phyloP scores from a whole-genome alignment of 2,797 vertebrate species.

The Nannoperca australis region DNA sequence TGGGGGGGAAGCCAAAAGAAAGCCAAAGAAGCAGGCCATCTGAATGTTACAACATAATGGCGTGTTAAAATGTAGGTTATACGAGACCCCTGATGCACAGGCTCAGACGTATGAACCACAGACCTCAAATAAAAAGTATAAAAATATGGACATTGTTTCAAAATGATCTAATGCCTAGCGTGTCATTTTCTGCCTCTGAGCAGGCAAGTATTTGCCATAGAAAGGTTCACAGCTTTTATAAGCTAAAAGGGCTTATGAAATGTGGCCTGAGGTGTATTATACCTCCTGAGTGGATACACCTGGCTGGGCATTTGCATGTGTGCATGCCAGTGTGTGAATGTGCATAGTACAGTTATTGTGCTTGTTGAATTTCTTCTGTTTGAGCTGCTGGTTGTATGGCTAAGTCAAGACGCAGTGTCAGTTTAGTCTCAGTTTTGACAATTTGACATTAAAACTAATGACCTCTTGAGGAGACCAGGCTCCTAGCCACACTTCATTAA shows the following conservation, averaged over 20 bases:
- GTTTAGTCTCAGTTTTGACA: slow-evolving; percentile 66
- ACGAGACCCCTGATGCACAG: slow-evolving; percentile 53
- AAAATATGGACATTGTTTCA: slow-evolving; percentile 73
- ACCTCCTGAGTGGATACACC: slow-evolving; percentile 69
- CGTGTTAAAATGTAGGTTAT: slow-evolving; percentile 57
- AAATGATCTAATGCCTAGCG: slow-evolving; percentile 66
- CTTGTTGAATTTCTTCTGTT: slow-evolving; percentile 36
- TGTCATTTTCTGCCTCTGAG: slow-evolving; percentile 56
- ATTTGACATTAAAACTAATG: slow-evolving; percentile 62
- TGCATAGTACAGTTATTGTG: slow-evolving; percentile 19
- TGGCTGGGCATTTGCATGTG: slow-evolving; percentile 53
- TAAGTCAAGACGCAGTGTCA: slow-evolving; percentile 36
- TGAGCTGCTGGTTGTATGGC: slow-evolving; percentile 30
- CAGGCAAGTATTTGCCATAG: slow-evolving; percentile 66
- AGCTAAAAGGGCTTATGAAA: slow-evolving; percentile 66
- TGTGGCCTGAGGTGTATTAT: slow-evolving; percentile 44
- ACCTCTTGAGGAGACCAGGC: slow-evolving; percentile 50
- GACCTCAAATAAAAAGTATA: slow-evolving; percentile 67
- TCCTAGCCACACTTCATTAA: slow-evolving; percentile 57
- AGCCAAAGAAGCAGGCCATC: slow-evolving; percentile 56
- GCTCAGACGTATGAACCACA: slow-evolving; percentile 71
- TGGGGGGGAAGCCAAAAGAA: slow-evolving; percentile 53
- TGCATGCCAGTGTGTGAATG: slow-evolving; percentile 26
- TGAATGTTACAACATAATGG: slow-evolving; percentile 53
- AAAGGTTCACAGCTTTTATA: slow-evolving; percentile 67